Evolutionary conservation across 1,140 invertebrate genomes (phyloP).

Genomic region (Zophobas morio): DNA sequence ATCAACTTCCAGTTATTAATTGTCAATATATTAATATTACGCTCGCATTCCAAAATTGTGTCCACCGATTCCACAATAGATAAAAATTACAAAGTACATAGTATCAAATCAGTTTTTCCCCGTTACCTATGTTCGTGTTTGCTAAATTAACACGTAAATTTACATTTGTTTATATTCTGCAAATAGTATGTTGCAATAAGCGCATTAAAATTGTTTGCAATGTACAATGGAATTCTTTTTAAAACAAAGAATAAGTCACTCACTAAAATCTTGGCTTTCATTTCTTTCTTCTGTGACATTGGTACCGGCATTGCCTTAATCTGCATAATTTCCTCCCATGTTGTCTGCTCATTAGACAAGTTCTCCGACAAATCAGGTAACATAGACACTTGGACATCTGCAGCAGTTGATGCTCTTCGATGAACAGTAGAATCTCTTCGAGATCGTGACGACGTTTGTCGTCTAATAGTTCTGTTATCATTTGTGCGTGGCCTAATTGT

Average conservation of each 20-base stretch:
- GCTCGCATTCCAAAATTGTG: too few relatives aligned
- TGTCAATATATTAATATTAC: too few relatives aligned
- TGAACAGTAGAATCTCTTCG: slow-evolving; percentile 76
- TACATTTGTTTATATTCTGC: too few relatives aligned
- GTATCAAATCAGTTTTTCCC: too few relatives aligned
- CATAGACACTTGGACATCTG: slow-evolving; percentile 82
- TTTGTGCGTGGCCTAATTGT: slow-evolving; percentile 69
- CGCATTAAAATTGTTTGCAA: too few relatives aligned
- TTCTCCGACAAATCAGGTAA: slow-evolving; percentile 84
- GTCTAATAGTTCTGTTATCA: slow-evolving; percentile 62
- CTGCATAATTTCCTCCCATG: slow-evolving; percentile 89
- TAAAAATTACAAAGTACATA: too few relatives aligned
- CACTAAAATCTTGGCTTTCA: slow-evolving; percentile 85
- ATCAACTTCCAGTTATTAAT: too few relatives aligned
- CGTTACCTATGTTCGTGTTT: too few relatives aligned
- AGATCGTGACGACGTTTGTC: slow-evolving; percentile 77
- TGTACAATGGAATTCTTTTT: too few relatives aligned
- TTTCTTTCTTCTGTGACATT: slow-evolving; percentile 85
- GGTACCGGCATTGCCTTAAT: slow-evolving; percentile 87
- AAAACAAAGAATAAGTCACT: slow-evolving; percentile 38
- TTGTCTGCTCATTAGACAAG: slow-evolving; percentile 85
- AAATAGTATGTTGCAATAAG: too few relatives aligned
- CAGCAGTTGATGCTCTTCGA: slow-evolving; percentile 74
- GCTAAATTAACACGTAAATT: too few relatives aligned
- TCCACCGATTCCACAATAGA: too few relatives aligned